Evolutionary conservation across 2,888 invertebrate species (phyloP).

Genomic region (Tineola bisselliella): DNA sequence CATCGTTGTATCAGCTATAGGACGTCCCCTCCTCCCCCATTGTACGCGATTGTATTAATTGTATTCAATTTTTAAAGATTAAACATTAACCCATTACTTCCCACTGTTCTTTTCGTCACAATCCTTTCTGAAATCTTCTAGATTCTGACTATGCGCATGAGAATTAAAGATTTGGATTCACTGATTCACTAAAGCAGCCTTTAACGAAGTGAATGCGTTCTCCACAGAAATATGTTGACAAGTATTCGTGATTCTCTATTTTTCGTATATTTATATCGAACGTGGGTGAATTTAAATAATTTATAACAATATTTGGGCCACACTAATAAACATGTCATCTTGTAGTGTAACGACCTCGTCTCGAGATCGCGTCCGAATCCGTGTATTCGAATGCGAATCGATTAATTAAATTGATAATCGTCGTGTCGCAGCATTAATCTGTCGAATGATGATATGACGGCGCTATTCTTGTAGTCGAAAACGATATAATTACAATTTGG

Average conservation of each 20-base stretch:
- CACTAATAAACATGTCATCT: slow-evolving; percentile 42
- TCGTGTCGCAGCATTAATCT: slow-evolving; percentile 29
- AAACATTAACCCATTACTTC: no score
- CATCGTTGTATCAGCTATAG: no score
- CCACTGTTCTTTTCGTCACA: no score
- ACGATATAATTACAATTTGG: no score
- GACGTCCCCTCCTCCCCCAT: no score
- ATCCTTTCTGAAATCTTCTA: no score
- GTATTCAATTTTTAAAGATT: no score
- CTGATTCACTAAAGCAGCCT: background rate
- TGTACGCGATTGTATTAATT: no score
- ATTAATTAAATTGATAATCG: slow-evolving; percentile 32
- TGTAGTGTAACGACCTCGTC: slow-evolving; percentile 19
- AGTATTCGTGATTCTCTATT: background rate
- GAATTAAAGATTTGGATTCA: no score
- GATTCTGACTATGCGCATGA: no score
- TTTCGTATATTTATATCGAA: slow-evolving; percentile 9
- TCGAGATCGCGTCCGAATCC: slow-evolving; percentile 15
- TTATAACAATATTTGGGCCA: slow-evolving; percentile 33
- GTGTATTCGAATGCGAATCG: slow-evolving; percentile 29
- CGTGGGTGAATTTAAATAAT: slow-evolving; percentile 27
- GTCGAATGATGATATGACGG: background rate
- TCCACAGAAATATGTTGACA: background rate
- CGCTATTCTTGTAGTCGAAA: background rate
- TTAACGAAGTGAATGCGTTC: background rate